Percentiles rank a stretch among this genome's conserved stretches.
These are phyloP conservation scores for Leptopterna dolabrata DNA, from an alignment of 2,888 invertebrate genomes.

Conservation along the genomic window DNA sequence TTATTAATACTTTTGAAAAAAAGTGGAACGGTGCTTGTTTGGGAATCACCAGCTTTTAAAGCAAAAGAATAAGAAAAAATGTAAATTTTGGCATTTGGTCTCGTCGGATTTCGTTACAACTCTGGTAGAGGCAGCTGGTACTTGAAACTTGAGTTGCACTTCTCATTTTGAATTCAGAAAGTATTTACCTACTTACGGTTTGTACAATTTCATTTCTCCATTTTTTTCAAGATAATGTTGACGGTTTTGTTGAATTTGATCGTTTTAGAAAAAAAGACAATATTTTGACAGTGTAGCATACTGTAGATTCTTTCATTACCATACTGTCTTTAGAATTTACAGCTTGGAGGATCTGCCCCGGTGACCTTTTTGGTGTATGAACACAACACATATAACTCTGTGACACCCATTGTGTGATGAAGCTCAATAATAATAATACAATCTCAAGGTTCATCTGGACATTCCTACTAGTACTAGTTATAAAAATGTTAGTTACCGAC, in stretches of 20 bases:
- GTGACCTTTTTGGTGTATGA: neutral
- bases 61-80: neutral
- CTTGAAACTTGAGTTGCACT: neutral
- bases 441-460: constrained; percentile 3
- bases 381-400: neutral
- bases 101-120: neutral
- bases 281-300: neutral
- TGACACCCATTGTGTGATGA: neutral
- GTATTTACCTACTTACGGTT: neutral
- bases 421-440: neutral
- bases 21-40: constrained; percentile 18
- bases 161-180: neutral
- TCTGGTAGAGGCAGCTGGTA: neutral
- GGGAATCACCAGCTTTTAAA: neutral
- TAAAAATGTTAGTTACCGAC: neutral
- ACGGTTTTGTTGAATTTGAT: neutral
- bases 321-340: neutral
- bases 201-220: neutral
- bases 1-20: constrained; percentile 14
- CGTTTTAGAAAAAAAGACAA: neutral
- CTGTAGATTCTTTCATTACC: neutral
- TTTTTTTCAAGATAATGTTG: neutral
- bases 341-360: neutral
- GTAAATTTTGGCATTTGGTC: neutral
- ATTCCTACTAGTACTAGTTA: neutral